Evolutionary conservation across 2,888 invertebrate species (phyloP), one percentile per base, ranked within the genome.

Genomic region (Elysia crispata): DNA sequence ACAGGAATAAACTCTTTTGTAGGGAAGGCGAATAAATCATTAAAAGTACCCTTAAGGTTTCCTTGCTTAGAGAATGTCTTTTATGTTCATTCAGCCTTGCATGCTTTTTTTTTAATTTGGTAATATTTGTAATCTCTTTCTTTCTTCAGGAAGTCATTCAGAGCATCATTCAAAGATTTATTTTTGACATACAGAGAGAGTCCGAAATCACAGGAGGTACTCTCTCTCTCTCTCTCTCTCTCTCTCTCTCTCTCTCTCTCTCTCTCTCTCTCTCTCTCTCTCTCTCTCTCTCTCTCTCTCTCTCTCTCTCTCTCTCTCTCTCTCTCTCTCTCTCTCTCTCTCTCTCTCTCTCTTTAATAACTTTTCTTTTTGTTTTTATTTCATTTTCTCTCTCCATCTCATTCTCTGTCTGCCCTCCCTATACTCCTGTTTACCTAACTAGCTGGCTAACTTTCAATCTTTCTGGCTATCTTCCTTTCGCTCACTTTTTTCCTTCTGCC

Each of bases 101-200:
- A 54, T 54, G 13, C 13, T 15, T 54, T 13, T 15, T 54, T 54
- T 54, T 15, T 54, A 13, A 30, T 67, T 23, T 67, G 67, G 18
- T 18, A 28, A 20, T 67, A 30, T 69, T 30, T n/a, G 11, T 33
- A 8, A 15, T 18, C 28, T 28, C 20, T 25, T 25, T 76, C n/a
- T 66, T 20, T 31, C 11, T 30, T n/a, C 77, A 89, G 89, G 86
- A 85, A 82, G 87, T 88, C 0, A 87, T 88, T 81, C 88, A 89
- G 70, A 84, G 86, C 69, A 87, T 89, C 11, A 86, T 89, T 28
- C 88, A 89, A 69, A 82, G 89, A 57, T 89, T 87, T 76, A 89
- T 89, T 70, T 89, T 88, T 79, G 89, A 89, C 72, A 87, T 88
- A 31, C 89, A 89, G 72, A 81, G 88, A 60, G 87, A 89, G 62